A percentile compares a stretch with the other conserved stretches of the same genome.
Evolutionary conservation across 2,113 vertebrate species (phyloP).

Genomic region (Macrotis lagotis): DNA sequence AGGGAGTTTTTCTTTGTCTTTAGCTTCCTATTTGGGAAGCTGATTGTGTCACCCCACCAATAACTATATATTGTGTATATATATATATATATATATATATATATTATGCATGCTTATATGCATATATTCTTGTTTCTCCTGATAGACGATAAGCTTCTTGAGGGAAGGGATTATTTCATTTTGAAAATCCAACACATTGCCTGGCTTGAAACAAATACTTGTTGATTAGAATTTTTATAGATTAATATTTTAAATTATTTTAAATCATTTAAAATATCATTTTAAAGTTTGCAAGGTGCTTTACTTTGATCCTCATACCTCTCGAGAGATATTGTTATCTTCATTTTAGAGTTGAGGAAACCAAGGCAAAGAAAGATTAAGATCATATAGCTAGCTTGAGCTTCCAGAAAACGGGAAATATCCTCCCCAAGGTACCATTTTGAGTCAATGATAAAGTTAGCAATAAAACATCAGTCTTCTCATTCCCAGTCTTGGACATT

Average conservation of each 20-base stretch:
- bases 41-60: background rate
- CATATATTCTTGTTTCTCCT: background rate
- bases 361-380: background rate
- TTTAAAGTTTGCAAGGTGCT: background rate
- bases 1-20: background rate
- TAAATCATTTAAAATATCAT: background rate
- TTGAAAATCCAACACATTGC: background rate
- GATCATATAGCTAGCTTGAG: background rate
- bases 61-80: background rate
- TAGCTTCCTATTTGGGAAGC: background rate
- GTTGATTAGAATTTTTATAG: no score
- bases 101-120: no score
- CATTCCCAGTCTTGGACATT: background rate
- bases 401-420: background rate
- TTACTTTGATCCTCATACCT: background rate
- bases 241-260: no score
- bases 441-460: background rate
- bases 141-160: background rate
- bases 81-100: no score
- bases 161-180: background rate
- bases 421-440: background rate
- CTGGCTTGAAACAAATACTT: background rate
- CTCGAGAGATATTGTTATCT: background rate
- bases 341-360: background rate
- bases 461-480: background rate